phyloP scores from a whole-genome alignment of 2,797 vertebrate genomes.

The Hippoglossus hippoglossus region DNA sequence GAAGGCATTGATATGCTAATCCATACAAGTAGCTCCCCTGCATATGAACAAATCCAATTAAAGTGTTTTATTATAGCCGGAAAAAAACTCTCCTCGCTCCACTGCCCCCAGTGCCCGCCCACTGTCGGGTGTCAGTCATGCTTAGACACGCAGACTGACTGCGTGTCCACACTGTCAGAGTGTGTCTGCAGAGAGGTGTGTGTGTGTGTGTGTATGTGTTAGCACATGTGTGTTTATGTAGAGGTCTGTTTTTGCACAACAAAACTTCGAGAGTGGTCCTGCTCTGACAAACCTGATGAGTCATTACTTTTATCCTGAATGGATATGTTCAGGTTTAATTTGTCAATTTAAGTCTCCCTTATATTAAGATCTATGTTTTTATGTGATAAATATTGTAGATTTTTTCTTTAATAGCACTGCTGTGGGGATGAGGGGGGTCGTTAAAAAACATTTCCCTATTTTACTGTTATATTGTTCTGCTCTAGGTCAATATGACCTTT shows the following conservation, averaged over 20 bases:
- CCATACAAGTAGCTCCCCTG: conserved; percentile 84
- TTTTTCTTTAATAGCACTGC: conserved; percentile 2
- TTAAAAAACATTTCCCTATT: background rate
- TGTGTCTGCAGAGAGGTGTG: background rate
- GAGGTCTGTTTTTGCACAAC: conserved; percentile 1
- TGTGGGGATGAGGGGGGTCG: background rate
- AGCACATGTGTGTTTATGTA: background rate
- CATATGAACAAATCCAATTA: conserved; percentile 90
- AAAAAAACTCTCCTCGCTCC: conserved; percentile 79
- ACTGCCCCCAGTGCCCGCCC: conserved; percentile 80
- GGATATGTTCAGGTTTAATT: conserved; percentile 1
- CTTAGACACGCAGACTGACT: conserved; percentile 63
- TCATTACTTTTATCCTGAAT: background rate
- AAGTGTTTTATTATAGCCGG: conserved; percentile 86
- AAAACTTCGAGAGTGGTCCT: background rate
- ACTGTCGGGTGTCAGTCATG: conserved; percentile 77
- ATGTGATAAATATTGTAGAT: background rate
- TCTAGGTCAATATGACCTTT: background rate
- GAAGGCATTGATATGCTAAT: conserved; percentile 90
- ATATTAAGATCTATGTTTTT: background rate
- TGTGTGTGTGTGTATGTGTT: background rate
- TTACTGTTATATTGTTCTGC: background rate
- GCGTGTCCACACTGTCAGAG: conserved; percentile 41
- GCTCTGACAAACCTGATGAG: conserved; percentile 15
- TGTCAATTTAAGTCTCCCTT: background rate